Conservation (phyloP, 2,113 vertebrate species). For the Epinephelus cyanopodus region DNA sequence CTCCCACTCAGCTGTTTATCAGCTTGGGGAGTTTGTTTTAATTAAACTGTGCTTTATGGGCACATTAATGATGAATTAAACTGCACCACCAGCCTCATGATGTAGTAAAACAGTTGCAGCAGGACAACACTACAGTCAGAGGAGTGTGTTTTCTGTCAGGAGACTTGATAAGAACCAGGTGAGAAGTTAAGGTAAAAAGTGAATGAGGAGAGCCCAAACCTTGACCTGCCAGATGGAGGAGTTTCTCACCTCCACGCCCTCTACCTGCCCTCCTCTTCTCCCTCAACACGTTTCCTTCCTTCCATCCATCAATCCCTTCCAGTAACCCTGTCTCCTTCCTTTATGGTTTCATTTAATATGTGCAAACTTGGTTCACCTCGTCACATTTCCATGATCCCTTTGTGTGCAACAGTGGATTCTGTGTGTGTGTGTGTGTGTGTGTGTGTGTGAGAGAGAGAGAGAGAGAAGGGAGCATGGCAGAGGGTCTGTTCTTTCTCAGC, state of each 20-base stretch:
- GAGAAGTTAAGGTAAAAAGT: constrained; percentile 32
- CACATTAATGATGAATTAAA: constrained; percentile 22
- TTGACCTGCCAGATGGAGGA: constrained; percentile 65
- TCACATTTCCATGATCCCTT: background rate
- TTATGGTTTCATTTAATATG: constrained; percentile 12
- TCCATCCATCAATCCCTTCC: constrained; percentile 3
- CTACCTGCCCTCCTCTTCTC: constrained; percentile 26
- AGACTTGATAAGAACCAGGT: constrained; percentile 54
- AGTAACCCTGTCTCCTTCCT: constrained; percentile 16
- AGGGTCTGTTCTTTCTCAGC: constrained; percentile 62
- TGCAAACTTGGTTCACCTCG: constrained; percentile 4
- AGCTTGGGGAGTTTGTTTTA: constrained; percentile 35
- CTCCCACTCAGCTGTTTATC: constrained; percentile 10
- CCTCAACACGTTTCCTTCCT: constrained; percentile 5
- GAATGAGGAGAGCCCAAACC: constrained; percentile 16
- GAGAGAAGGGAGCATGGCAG: background rate
- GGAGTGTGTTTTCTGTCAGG: constrained; percentile 30
- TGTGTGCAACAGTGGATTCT: background rate
- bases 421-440: background rate
- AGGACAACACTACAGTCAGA: constrained; percentile 7
- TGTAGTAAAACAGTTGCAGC: constrained; percentile 3
- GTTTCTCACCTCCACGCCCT: constrained; percentile 4
- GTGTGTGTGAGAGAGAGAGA: constrained; percentile 1
- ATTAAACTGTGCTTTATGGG: constrained; percentile 49
- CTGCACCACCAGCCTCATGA: background rate